Base-by-base conservation (phyloP, 2,113 vertebrate species). In the Pluvialis apricaria region DNA sequence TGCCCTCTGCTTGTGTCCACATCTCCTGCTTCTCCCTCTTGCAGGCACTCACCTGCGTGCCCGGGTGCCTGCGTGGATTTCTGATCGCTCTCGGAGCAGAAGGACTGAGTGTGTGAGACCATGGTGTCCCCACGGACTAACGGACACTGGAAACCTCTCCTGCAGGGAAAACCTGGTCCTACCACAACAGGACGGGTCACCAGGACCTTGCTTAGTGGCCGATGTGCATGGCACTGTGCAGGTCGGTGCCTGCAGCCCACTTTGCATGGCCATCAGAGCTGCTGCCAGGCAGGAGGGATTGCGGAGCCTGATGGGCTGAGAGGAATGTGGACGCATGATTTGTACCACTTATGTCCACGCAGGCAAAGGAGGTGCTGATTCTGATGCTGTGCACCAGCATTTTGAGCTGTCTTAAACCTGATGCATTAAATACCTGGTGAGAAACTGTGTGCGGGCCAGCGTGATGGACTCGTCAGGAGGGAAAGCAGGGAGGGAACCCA, bases 101-200 rank as follows among this genome's bases (percentile, higher is more conserved):
- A 47, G 34, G 45, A 26, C 47, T 4, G 6, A 32, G 9, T 1
- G 0, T 0, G 2, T 40, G 55, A 69, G 47, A 61, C n/a, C 42
- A 36, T 0, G 5, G 31, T 44, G 18, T 69, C 49, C 22, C 55
- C 32, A 34, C 0, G 3, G 36, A 29, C 36, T 14, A 42, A 21
- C 0, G 31, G 42, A 31, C 26, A 10, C 26, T 60, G 61, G 60
- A 61, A 47, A 64, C 24, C 20, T 21, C 38, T 47, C 42, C n/a
- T 2, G 1, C 5, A 14, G 57, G 34, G 31, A n/a, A 31, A 69
- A 17, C 42, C 73, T 32, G 17, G 16, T 68, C 71, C 61, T 24
- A 24, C n/a, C 42, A 2, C 45, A 26, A 24, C 49, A 51, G 49
- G 49, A 13, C 0, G 2, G 61, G 28, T 40, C 6, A 1, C n/a